phyloP scores from a whole-genome alignment of 2,113 vertebrate genomes.

The Sylvia atricapilla region DNA sequence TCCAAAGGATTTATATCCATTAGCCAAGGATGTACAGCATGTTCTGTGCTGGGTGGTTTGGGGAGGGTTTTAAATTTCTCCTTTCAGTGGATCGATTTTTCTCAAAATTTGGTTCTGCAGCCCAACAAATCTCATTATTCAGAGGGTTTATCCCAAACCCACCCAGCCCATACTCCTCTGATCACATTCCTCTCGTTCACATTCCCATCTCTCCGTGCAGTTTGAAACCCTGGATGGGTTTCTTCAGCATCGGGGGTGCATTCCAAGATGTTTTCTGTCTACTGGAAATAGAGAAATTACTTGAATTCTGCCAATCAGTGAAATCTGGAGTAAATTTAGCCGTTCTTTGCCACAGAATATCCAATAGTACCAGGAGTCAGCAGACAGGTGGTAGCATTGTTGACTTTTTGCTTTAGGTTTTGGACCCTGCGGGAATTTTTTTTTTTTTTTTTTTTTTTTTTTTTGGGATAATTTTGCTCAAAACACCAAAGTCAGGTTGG shows the following conservation, averaged over 20 bases:
- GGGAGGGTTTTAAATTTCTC: background rate
- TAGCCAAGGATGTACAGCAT: background rate
- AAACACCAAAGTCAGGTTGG: background rate
- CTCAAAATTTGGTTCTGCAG: background rate
- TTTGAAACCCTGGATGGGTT: background rate
- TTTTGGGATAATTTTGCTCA: background rate
- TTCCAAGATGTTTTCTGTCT: background rate
- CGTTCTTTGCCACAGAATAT: background rate
- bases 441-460: background rate
- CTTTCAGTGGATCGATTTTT: background rate
- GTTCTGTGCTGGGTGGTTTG: background rate
- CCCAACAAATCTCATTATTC: background rate
- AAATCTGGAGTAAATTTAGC: background rate
- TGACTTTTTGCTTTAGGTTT: background rate
- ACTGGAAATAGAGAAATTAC: rapidly evolving
- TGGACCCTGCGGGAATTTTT: background rate
- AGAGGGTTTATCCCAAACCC: background rate
- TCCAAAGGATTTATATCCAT: background rate
- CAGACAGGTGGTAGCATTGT: background rate
- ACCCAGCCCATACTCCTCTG: background rate
- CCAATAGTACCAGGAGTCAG: background rate
- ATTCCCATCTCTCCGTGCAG: background rate
- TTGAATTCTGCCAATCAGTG: rapidly evolving
- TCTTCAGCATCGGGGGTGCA: background rate
- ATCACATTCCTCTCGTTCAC: background rate